Evolutionary conservation across 1,140 invertebrate species (phyloP).

Genomic region (Adelges cooleyi): DNA sequence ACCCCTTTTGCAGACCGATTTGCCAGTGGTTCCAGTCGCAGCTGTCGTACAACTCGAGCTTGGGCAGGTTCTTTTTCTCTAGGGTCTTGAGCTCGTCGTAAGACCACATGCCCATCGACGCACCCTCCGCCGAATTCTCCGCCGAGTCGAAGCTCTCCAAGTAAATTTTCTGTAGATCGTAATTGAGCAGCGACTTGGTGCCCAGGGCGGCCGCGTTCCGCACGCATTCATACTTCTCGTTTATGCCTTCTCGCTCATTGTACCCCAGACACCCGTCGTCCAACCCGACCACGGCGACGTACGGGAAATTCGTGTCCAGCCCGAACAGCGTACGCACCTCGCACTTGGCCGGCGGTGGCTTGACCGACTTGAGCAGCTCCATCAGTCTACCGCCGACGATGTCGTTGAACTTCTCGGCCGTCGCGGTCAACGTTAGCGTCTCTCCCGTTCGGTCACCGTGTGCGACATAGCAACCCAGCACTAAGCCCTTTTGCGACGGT

Average conservation of each 20-base stretch:
- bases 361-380: conserved; percentile 21
- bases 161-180: conserved; percentile 51
- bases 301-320: conserved; percentile 46
- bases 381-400: conserved; percentile 22
- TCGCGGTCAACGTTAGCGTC: neutral
- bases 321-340: conserved; percentile 51
- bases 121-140: conserved; percentile 63
- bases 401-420: conserved; percentile 30
- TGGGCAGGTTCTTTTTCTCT: neutral
- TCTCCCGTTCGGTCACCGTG: too few relatives aligned
- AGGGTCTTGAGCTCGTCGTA: conserved; percentile 45
- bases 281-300: conserved; percentile 56
- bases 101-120: conserved; percentile 47
- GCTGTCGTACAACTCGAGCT: conserved; percentile 33
- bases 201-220: conserved; percentile 52
- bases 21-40: conserved; percentile 44
- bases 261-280: conserved; percentile 48
- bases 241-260: conserved; percentile 52
- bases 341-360: conserved; percentile 41
- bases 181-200: conserved; percentile 44
- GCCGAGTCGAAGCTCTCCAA: conserved; percentile 59
- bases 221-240: conserved; percentile 57
- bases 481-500: too few relatives aligned
- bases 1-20: conserved; percentile 44
- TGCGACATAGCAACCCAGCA: too few relatives aligned